Evolutionary conservation across 2,113 vertebrate genomes (phyloP).

Genomic region (Atractosteus spatula): DNA sequence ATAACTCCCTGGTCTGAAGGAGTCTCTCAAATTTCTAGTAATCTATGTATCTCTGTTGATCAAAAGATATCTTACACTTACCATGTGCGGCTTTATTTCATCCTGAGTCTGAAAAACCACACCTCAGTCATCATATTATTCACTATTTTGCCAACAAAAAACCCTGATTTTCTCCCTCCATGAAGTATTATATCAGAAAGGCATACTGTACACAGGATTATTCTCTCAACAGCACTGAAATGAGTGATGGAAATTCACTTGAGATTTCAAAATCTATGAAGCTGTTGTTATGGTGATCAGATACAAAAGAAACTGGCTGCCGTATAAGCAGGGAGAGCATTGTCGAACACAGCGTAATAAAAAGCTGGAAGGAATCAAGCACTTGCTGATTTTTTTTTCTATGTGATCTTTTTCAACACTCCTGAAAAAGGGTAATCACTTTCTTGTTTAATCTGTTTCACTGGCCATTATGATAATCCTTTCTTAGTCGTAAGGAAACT

Average conservation of each 20-base stretch:
- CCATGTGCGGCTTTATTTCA: conserved; percentile 47
- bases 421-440: conserved; percentile 11
- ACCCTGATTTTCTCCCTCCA: background rate
- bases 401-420: background rate
- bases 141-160: conserved; percentile 6
- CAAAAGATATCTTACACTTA: conserved; percentile 41
- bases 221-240: conserved; percentile 51
- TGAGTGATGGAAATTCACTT: conserved; percentile 57
- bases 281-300: conserved; percentile 75
- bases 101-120: conserved; percentile 36
- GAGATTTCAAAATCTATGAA: conserved; percentile 38
- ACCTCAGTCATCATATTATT: conserved; percentile 31
- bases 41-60: conserved; percentile 2
- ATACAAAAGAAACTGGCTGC: conserved; percentile 61
- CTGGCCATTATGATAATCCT: background rate
- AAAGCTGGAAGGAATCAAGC: conserved; percentile 1
- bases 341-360: conserved; percentile 24
- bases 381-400: background rate
- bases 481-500: background rate
- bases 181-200: background rate
- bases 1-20: conserved; percentile 7
- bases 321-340: conserved; percentile 46
- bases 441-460: conserved; percentile 20
- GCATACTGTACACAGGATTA: conserved; percentile 18
- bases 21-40: background rate